Evolutionary conservation across 2,113 vertebrate species (phyloP).

Genomic region (Rhagologus leucostigma): DNA sequence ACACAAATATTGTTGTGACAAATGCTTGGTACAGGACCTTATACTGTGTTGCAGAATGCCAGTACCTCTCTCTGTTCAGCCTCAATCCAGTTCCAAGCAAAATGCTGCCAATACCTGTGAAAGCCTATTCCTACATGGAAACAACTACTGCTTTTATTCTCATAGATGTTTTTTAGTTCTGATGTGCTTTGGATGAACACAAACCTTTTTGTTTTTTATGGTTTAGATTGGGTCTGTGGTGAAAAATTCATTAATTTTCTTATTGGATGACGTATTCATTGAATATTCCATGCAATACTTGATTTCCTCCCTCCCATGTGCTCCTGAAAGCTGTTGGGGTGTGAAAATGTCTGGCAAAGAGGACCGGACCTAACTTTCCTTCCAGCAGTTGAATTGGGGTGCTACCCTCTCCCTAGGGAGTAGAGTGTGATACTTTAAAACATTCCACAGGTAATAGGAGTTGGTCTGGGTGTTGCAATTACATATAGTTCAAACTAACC

Average conservation of each 20-base stretch:
- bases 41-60: not conserved
- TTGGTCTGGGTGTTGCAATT: not conserved
- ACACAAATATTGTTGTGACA: not conserved
- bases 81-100: not conserved
- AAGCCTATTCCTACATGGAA: not conserved
- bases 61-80: not conserved
- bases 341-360: not conserved
- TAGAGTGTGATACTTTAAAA: not conserved
- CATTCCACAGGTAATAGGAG: not conserved
- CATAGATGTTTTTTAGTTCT: not conserved
- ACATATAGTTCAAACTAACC: not conserved
- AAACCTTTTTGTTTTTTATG: not conserved
- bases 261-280: not conserved
- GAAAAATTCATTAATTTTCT: not conserved
- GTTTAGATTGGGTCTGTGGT: not conserved
- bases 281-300: not conserved
- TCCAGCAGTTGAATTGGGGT: not conserved
- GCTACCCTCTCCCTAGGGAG: not conserved
- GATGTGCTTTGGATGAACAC: not conserved
- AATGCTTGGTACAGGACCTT: not conserved
- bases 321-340: not conserved
- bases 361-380: not conserved
- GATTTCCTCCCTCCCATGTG: rapidly evolving
- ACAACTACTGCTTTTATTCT: not conserved
- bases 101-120: not conserved